phyloP scores from a whole-genome alignment of 2,888 invertebrate species.

The Himalopsyche anomala region DNA sequence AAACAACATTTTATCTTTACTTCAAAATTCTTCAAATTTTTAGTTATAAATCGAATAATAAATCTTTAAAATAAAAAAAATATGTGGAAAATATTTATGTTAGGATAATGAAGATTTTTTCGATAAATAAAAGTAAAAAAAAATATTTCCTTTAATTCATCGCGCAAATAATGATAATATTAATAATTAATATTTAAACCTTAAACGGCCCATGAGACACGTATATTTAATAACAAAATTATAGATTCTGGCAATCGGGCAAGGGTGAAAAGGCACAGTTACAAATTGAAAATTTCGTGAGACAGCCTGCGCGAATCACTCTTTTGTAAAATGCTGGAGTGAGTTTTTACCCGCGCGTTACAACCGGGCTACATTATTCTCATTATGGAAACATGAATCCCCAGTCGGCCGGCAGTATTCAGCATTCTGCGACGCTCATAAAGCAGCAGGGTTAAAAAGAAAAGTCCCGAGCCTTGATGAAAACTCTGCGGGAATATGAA shows the following conservation, averaged over 20 bases:
- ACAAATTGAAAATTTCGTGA: constrained; percentile 4
- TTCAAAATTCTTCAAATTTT: too few relatives aligned
- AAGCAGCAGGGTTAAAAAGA: constrained; percentile 41
- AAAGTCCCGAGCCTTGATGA: constrained; percentile 36
- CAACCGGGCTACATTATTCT: constrained; percentile 38
- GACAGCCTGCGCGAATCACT: constrained; percentile 7
- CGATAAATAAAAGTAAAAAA: too few relatives aligned
- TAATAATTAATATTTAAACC: too few relatives aligned
- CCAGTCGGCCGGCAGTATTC: constrained; percentile 30
- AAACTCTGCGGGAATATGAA: constrained; percentile 42
- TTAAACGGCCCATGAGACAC: too few relatives aligned
- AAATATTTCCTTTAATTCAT: too few relatives aligned
- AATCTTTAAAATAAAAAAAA: too few relatives aligned
- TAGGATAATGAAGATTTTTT: too few relatives aligned
- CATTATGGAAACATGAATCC: constrained; percentile 41
- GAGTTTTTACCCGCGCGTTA: constrained; percentile 24
- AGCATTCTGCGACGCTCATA: constrained; percentile 42
- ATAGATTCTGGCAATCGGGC: background rate
- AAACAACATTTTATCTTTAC: too few relatives aligned
- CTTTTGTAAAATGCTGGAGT: background rate
- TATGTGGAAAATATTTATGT: too few relatives aligned
- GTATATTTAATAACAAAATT: too few relatives aligned
- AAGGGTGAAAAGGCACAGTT: background rate
- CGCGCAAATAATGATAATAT: too few relatives aligned
- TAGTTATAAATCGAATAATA: too few relatives aligned